phyloP scores from a whole-genome alignment of 2,113 vertebrate genomes.

The Lanius collurio region DNA sequence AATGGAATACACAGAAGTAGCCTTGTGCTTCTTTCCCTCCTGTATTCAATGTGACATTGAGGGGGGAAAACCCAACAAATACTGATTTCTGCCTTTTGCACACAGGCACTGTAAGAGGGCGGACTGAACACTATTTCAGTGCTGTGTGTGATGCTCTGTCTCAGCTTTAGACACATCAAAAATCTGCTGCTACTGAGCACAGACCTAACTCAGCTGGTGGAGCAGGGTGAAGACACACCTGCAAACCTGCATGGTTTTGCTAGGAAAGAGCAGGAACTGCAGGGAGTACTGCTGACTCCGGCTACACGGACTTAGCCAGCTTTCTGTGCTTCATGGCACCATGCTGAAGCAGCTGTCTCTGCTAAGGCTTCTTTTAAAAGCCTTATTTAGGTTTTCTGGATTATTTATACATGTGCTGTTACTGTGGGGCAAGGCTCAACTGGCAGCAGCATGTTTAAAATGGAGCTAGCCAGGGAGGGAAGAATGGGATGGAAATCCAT shows the following conservation, averaged over 20 bases:
- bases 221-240: neutral
- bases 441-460: neutral
- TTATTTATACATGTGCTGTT: neutral
- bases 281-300: neutral
- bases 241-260: neutral
- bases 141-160: neutral
- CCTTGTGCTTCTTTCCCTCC: neutral
- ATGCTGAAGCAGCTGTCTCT: neutral
- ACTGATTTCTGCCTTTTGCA: neutral
- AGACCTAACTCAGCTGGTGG: neutral
- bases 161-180: neutral
- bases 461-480: neutral
- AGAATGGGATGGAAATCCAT: neutral
- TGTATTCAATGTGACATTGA: neutral
- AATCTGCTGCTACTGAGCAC: fast-evolving
- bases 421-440: neutral
- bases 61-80: neutral
- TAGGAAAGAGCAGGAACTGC: neutral
- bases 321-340: neutral
- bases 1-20: neutral
- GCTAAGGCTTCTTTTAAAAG: neutral
- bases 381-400: neutral
- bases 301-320: fast-evolving
- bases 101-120: neutral
- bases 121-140: neutral